Evolutionary conservation across 2,113 vertebrate genomes (phyloP), one percentile per base, ranked within the genome.

Genomic region (Nothoprocta pentlandii): DNA sequence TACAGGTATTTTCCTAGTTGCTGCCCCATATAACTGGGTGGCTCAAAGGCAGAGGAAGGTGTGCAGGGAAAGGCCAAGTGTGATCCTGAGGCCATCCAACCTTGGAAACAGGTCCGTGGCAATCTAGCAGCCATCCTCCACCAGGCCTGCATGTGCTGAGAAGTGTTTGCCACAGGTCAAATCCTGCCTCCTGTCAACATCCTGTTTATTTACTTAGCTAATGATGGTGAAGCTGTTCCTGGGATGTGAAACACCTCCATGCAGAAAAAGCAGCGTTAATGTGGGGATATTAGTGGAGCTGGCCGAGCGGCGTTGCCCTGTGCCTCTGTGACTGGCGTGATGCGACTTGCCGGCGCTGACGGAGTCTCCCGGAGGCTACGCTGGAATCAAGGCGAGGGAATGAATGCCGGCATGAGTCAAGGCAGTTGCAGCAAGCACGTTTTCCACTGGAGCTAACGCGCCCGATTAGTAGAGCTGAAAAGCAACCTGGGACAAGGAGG

Each of bases 401-500:
- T 59, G 12, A 70, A 82, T 20, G 76, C 77, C 90, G 67, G 51
- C 78, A 54, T 64, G 68, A 90, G 87, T 28, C 47, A 26, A n/a
- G n/a, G n/a, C 21, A 78, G 53, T 68, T 68, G 79, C 70, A 89
- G 9, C 75, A 64, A 91, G 71, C 80, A n/a, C 61, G 83, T 82
- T 80, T 89, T 92, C 77, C 59, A 42, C 6, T 34, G 68, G 74
- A 95, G 63, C 44, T 84, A 95, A 87, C 0, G 1, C 69, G 77
- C 81, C 61, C 88, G 79, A 91, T 93, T 94, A 88, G 93, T 88
- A 90, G 80, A 83, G 80, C 84, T 91, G 86, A 71, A 81, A 85
- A 94, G 42, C 10, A 20, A 80, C 83, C 73, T 82, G 87, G 46
- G 79, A 90, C 11, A 8, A 90, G 81, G 59, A 89, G n/a, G 53